phyloP scores from a whole-genome alignment of 1,140 invertebrate genomes.

The Trachelipus rathkii region DNA sequence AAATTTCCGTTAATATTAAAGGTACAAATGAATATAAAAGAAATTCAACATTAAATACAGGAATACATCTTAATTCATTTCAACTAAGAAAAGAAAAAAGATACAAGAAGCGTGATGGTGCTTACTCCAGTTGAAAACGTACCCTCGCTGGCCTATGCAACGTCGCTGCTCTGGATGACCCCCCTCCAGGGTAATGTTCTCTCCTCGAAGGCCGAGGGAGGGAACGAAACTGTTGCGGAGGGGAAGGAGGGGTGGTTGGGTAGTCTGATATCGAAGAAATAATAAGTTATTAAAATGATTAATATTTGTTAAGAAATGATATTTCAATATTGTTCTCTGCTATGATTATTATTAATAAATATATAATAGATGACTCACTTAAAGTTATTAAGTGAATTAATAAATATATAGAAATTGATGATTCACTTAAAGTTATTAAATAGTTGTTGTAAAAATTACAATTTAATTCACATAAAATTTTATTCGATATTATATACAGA shows the following conservation, averaged over 20 bases:
- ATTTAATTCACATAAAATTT: too few species aligned
- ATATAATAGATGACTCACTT: too few species aligned
- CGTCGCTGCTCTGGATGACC: slow-evolving; percentile 37
- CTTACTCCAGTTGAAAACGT: slow-evolving; percentile 46
- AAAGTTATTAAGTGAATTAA: too few species aligned
- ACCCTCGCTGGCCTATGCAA: slow-evolving; percentile 45
- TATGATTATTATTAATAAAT: too few species aligned
- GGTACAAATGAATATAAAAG: too few species aligned
- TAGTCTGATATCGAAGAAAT: slow-evolving; percentile 30
- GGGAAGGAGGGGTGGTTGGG: slow-evolving; percentile 42
- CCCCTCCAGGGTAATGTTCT: slow-evolving; percentile 36
- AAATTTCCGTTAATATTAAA: too few species aligned
- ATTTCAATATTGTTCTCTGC: background rate
- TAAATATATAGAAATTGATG: too few species aligned
- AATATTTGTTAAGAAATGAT: background rate
- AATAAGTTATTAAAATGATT: background rate
- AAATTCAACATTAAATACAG: too few species aligned
- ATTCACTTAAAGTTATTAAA: too few species aligned
- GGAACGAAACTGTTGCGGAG: slow-evolving; percentile 44
- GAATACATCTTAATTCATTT: background rate
- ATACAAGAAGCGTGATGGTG: slow-evolving; percentile 45
- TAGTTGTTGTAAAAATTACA: too few species aligned
- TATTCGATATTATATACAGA: too few species aligned
- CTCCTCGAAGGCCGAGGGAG: slow-evolving; percentile 40
- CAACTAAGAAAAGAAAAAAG: slow-evolving; percentile 24